A percentile compares a stretch with the other conserved stretches of the same genome.
Evolutionary conservation across 2,888 invertebrate species (phyloP).

Genomic region (Callimorpha dominula): DNA sequence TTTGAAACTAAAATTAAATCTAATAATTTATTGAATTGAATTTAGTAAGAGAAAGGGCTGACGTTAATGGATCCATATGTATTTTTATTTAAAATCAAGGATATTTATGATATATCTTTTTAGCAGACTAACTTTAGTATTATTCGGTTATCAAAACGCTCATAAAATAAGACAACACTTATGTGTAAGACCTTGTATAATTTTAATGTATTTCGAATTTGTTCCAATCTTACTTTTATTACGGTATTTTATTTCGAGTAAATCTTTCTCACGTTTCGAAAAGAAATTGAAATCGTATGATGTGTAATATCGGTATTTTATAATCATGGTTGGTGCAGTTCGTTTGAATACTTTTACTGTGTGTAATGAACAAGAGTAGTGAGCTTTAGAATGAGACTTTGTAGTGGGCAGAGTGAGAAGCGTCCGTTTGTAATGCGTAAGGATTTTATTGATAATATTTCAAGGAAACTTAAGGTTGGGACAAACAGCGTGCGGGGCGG

Average conservation of each 20-base stretch:
- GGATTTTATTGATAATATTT: no score
- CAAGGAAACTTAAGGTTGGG: no score
- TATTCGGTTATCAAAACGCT: background rate
- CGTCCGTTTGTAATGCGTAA: background rate
- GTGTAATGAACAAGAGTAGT: background rate
- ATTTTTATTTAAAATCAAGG: no score
- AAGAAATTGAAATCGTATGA: constrained; percentile 57
- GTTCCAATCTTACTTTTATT: constrained; percentile 47
- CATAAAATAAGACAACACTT: background rate
- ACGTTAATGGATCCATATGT: no score
- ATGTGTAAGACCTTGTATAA: constrained; percentile 16
- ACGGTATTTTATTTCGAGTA: constrained; percentile 31
- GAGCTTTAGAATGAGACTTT: background rate
- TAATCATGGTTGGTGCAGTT: constrained; percentile 14
- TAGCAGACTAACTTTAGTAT: background rate
- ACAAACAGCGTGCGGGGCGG: no score
- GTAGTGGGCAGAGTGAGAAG: background rate
- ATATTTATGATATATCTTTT: no score
- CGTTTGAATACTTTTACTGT: constrained; percentile 19
- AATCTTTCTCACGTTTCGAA: constrained; percentile 52
- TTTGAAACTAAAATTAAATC: no score
- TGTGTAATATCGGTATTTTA: constrained; percentile 21
- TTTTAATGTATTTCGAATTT: constrained; percentile 37
- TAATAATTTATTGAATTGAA: no score
- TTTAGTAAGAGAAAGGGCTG: no score